Percentiles rank a stretch among this genome's conserved stretches.
These are phyloP conservation scores for Tragelaphus oryx DNA, from an alignment of 2,797 vertebrate species.

Conservation along the genomic window DNA sequence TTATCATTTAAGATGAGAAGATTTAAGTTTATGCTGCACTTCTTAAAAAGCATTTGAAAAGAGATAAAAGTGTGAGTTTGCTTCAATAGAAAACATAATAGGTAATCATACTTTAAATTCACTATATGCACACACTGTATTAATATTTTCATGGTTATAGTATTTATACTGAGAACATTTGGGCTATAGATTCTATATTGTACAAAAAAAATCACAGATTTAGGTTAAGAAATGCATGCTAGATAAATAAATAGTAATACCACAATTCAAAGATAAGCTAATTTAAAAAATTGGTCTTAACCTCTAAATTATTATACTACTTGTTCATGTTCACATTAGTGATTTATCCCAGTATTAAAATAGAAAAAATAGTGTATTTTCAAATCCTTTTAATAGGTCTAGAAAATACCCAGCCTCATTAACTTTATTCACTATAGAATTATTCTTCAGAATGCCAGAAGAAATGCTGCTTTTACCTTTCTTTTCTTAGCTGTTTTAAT, in stretches of 20 bases:
- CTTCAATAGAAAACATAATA: not conserved
- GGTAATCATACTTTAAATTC: not conserved
- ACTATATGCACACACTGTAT: not conserved
- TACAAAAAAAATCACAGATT: not conserved
- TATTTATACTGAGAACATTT: not conserved
- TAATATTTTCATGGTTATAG: not conserved
- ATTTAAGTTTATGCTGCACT: not conserved
- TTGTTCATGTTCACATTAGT: too few relatives aligned
- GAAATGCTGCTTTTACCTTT: slow-evolving; percentile 45
- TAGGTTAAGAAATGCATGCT: not conserved
- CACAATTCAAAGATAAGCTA: too few relatives aligned
- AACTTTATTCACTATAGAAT: slow-evolving; percentile 17
- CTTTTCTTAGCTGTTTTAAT: slow-evolving; percentile 45
- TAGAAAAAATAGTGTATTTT: not conserved
- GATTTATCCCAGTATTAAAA: not conserved
- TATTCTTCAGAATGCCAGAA: slow-evolving; percentile 31
- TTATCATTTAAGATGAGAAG: not conserved
- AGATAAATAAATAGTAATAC: not conserved
- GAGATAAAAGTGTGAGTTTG: not conserved
- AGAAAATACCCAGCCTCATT: slow-evolving; percentile 50
- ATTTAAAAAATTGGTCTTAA: too few relatives aligned
- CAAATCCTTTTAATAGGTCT: not conserved
- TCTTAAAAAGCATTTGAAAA: not conserved
- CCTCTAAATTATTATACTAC: too few relatives aligned
- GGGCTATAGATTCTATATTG: not conserved